Evolutionary conservation across 2,888 invertebrate genomes (phyloP).

Genomic region (Agriopis marginaria): DNA sequence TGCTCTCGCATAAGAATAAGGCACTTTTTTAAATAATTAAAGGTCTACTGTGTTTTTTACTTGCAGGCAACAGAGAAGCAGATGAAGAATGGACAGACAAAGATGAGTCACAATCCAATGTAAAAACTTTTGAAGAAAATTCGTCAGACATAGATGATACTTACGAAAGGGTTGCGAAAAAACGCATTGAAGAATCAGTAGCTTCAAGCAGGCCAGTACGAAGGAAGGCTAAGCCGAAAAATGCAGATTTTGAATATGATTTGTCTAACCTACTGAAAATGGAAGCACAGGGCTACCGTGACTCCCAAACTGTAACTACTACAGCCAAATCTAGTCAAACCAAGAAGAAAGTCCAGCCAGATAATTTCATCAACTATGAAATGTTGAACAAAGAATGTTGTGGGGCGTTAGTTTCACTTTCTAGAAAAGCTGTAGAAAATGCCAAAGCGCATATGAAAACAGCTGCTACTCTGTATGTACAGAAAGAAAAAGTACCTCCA

Average conservation of each 20-base stretch:
- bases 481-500: slow-evolving; percentile 58
- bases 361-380: slow-evolving; percentile 61
- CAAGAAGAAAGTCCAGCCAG: slow-evolving; percentile 68
- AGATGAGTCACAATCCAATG: slow-evolving; percentile 59
- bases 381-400: slow-evolving; percentile 70
- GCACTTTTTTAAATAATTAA: too few species aligned
- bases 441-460: slow-evolving; percentile 72
- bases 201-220: slow-evolving; percentile 87
- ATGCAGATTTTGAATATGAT: slow-evolving; percentile 91
- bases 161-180: slow-evolving; percentile 67
- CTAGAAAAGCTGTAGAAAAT: slow-evolving; percentile 69
- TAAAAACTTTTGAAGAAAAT: slow-evolving; percentile 77
- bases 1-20: too few species aligned
- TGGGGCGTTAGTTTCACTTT: slow-evolving; percentile 71
- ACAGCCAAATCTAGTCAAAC: slow-evolving; percentile 59
- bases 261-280: slow-evolving; percentile 86
- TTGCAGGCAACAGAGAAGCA: slow-evolving; percentile 65
- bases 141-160: slow-evolving; percentile 79
- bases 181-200: slow-evolving; percentile 55
- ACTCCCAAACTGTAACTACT: slow-evolving; percentile 61
- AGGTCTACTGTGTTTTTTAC: slow-evolving; percentile 18
- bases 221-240: slow-evolving; percentile 88
- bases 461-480: slow-evolving; percentile 53
- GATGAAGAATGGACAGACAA: slow-evolving; percentile 61
- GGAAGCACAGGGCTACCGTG: slow-evolving; percentile 81